Base-by-base conservation (phyloP, 1,140 invertebrate genomes). In the Chironomus striatipennis region DNA sequence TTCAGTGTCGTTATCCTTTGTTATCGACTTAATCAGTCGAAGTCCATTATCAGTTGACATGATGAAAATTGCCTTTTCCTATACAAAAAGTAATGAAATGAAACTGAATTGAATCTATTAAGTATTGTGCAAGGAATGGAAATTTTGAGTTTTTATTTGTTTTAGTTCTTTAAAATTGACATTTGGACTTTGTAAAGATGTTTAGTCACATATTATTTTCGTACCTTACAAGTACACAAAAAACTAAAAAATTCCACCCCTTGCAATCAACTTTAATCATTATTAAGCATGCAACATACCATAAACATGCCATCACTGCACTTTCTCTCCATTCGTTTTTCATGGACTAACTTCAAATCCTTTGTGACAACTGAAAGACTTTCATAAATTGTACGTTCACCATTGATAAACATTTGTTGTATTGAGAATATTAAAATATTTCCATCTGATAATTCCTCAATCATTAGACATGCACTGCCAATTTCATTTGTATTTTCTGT, bases 311-410 rank as follows among this genome's bases (percentile, higher is more conserved):
- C 12, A n/a, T 57, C n/a, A 1, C 12, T 57, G 47, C 47, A 57
- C 15, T 57, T 57, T 57, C 12, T 57, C 47, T 57, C 9, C 0
- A 57, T 57, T 15, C 12, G 12, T 57, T 57, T 57, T 15, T 57
- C 47, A 57, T 57, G 47, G 15, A 57, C n/a, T n/a, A 57, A 5
- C 5, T 57, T 57, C 47, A 57, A 57, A 57, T 57, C 47, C n/a
- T 57, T 57, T 57, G 47, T 57, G 47, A 57, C 47, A 57, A 57
- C 47, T 57, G 47, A 57, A 15, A 57, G 47, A 57, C 47, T n/a
- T 57, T 57, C 47, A 57, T 57, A 12, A 15, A 12, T n/a, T 57
- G n/a, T 12, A n/a, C 47, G 12, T 15, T 57, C 4, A 5, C 12
- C 47, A 57, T 57, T 57, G 12, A 57, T 15, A 57, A 57, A 57